Base-by-base conservation (phyloP, 2,888 invertebrate species). In the Drosophila niveifrons region DNA sequence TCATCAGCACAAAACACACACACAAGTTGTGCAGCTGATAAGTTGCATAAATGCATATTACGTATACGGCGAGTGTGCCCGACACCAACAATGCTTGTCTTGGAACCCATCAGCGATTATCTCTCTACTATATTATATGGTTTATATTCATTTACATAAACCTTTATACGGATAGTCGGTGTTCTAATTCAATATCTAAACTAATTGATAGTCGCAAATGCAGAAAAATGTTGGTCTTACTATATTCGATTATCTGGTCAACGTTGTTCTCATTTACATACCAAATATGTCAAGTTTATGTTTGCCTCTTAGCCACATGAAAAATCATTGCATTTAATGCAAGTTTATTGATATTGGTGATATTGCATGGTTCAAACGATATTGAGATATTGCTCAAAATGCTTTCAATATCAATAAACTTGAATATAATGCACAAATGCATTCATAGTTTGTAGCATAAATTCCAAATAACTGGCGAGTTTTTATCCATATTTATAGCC, bases 271-370 rank as follows among this genome's bases (percentile, higher is more conserved):
- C 52, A 73, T 85, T 82, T 80, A 71, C 81, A 86, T 82, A 66
- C 29, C 52, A 82, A 83, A 82, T 73, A 57, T 73, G 80, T 63
- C 80, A 82, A 82, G 76, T 73, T 76, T 73, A 66, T 44, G 62
- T 63, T 64, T 55, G 48, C 47, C 18, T 62, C 17, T 36, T 58
- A 52, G 46, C 48, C 17, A 31, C n/a, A 8, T 53, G 34, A 2
- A 1, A 4, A 28, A 6, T 36, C n/a, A 36, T 11, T 6, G 34
- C 34, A 67, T 13, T 50, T n/a, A 47, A 18, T 57, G 11, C 11
- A 46, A 34, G 10, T 23, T 23, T 23, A 23, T 23, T 23, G 23
- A 23, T 23, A 23, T 23, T 23, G 23, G 4, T 4, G 23, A 23
- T 23, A 23, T 6, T 23, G 23, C 23, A 23, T 23, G 6, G 4